Conservation (phyloP, 2,797 vertebrate genomes). For the Smutsia gigantea region DNA sequence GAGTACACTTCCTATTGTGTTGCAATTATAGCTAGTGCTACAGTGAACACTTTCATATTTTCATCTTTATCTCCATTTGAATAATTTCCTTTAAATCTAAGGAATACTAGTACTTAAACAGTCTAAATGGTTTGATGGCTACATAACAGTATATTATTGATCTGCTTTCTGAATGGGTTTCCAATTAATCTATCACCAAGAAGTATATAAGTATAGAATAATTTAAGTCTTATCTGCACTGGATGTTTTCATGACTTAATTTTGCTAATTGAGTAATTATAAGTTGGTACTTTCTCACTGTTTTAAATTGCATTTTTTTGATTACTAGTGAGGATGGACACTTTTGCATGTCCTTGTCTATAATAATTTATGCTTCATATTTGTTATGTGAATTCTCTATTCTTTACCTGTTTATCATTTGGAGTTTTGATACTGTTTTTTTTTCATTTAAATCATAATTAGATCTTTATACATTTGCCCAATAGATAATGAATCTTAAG, state of each 20-base stretch:
- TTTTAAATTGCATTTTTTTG: constrained; percentile 6
- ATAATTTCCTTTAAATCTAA: not conserved
- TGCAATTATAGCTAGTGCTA: not conserved
- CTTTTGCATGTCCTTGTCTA: not conserved
- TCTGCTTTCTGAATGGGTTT: not conserved
- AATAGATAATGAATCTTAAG: constrained; percentile 18
- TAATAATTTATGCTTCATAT: not conserved
- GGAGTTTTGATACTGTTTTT: not conserved
- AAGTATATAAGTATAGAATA: not conserved
- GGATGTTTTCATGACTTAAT: not conserved
- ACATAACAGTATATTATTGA: not conserved
- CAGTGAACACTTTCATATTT: not conserved
- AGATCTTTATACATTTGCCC: constrained; percentile 43
- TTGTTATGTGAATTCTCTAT: constrained; percentile 2
- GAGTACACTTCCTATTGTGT: not conserved
- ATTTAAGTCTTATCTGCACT: not conserved
- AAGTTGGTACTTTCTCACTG: not conserved
- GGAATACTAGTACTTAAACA: not conserved
- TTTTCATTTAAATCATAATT: constrained; percentile 37
- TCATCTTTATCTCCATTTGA: not conserved
- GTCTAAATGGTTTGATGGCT: not conserved
- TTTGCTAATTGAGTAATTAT: not conserved
- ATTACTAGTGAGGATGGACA: not conserved
- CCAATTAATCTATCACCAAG: not conserved
- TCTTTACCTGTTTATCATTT: not conserved